Base-by-base conservation (phyloP, 2,113 vertebrate species). In the Hepsetus odoe region DNA sequence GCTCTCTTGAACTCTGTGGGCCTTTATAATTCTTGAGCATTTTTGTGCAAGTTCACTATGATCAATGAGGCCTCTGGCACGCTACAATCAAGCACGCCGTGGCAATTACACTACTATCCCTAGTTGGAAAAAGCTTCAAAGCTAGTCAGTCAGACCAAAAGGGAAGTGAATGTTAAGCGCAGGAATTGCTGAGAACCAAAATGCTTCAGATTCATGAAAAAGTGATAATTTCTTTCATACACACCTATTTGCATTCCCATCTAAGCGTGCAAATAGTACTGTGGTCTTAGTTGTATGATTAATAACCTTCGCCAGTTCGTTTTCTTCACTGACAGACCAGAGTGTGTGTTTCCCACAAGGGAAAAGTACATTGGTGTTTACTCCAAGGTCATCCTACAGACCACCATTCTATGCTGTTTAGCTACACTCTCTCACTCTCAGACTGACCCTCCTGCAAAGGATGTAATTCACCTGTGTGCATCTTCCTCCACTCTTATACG, bases 91-190 rank as follows among this genome's bases (percentile, higher is more conserved):
- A n/a, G 53, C 74, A 10, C 24, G 30, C 32, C 26, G 35, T n/a
- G 33, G 61, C 35, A 65, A 55, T 38, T 53, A 18, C 61, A 53
- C 61, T 40, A 28, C 30, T 66, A 38, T 38, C 33, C 61, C 24
- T 53, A 24, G 6, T 53, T 75, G 73, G 59, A 75, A 75, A 38
- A 30, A 32, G 28, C 73, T 75, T 75, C 73, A 75, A 75, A 75
- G 73, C 7, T 64, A 16, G 14, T 26, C 24, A 28, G 8, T 32
- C 16, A 62, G 4, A 32, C 59, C 59, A 62, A 62, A 26, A 18
- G n/a, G 33, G 22, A 65, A 38, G 61, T 7, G n/a, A 5, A 65
- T 65, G 33, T 65, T 18, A 22, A 65, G 20, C 2, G 32, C 16
- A 10, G 16, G 61, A 62, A 16, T 30, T 16, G 4, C 28, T 62